Evolutionary conservation across 2,888 invertebrate species (phyloP), one percentile per base, ranked within the genome.

Genomic region (Drosophila tripunctata): DNA sequence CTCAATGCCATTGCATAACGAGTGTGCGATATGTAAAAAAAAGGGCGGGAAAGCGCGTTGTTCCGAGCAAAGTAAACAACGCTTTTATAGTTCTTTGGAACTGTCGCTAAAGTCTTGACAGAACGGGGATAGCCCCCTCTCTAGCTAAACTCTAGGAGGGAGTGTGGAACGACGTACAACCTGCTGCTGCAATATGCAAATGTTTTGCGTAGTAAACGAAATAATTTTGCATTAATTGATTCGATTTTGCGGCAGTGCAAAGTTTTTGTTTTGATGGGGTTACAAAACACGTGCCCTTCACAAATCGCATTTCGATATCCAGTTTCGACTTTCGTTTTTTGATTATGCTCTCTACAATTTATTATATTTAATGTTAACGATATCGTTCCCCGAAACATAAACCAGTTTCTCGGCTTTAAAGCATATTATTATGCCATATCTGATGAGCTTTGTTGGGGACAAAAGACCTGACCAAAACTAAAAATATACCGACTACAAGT

Each of bases 131-230:
- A 27, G 8, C 0, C 27, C 27, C 27, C 27, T 3, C 2, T 4
- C 3, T 21, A 21, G 50, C n/a, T n/a, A n/a, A n/a, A n/a, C n/a
- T n/a, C n/a, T n/a, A n/a, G n/a, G n/a, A n/a, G 43, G 8, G 27
- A 40, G 4, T 7, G 30, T 10, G 17, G n/a, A 24, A 17, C 22
- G 41, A 40, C 35, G 15, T 15, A 47, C 65, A 55, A 68, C 64
- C 78, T 72, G 75, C 79, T 74, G 74, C 67, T 77, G 87, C 75
- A 86, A 62, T 71, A 80, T 83, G 87, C 67, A 77, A 81, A 86
- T 83, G 63, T 63, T 58, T 82, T 82, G 86, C 86, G 86, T 82
- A 71, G 77, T 56, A 67, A 74, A 52, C 65, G 55, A 73, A 78
- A 77, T 64, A 60, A 66, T 68, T 80, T 86, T 73, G 70, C 72